Evolutionary conservation across 1,140 invertebrate species (phyloP).

Genomic region (Melitaea cinxia): DNA sequence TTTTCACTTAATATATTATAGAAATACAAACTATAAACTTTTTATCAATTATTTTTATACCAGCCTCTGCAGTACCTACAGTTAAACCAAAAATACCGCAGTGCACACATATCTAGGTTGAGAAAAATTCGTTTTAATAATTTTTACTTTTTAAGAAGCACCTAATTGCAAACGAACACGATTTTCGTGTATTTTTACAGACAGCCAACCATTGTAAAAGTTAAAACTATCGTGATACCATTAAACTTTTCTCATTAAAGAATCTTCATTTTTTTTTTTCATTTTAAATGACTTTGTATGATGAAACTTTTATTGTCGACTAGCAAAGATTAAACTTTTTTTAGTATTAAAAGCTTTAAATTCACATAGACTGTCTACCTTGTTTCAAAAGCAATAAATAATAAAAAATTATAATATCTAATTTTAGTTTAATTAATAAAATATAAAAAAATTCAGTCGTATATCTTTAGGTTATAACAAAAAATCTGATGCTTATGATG

Average conservation of each 20-base stretch:
- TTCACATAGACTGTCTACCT: neutral
- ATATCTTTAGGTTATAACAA: conserved; percentile 50
- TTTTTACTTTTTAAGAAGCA: neutral
- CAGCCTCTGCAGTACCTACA: neutral
- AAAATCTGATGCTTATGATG: conserved; percentile 57
- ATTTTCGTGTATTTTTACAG: neutral
- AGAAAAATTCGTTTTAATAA: neutral
- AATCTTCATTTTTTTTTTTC: neutral
- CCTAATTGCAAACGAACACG: neutral
- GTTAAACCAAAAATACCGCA: neutral
- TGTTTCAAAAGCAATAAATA: conserved; percentile 18
- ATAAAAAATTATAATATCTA: conserved; percentile 5
- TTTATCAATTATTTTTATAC: neutral
- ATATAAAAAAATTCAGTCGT: conserved; percentile 24
- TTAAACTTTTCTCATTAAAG: neutral
- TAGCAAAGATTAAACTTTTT: neutral
- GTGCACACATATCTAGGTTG: neutral
- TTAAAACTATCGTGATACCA: neutral
- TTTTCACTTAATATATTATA: too few relatives aligned
- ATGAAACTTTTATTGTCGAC: neutral
- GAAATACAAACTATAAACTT: too few relatives aligned
- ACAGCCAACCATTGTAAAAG: neutral
- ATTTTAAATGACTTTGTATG: neutral
- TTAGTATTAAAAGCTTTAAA: neutral
- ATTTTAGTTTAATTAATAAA: conserved; percentile 24